These are phyloP conservation scores for Otolemur crassicaudatus DNA, from an alignment of 2,797 vertebrate species.

Conservation along the genomic window DNA sequence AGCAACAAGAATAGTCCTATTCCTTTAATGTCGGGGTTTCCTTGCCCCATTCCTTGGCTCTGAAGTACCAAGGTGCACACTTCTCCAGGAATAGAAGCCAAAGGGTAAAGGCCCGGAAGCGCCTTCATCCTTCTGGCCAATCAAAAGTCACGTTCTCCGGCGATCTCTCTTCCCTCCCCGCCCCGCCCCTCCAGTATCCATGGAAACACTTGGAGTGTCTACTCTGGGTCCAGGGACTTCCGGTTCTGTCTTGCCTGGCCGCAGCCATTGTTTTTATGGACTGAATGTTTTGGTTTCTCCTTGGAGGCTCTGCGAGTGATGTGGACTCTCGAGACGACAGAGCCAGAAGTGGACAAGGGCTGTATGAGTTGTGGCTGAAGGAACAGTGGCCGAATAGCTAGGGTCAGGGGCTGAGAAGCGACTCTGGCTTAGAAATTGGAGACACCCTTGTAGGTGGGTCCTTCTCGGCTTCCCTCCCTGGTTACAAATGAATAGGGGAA, in stretches of 20 bases:
- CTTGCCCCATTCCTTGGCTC: fast-evolving
- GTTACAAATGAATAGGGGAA: neutral
- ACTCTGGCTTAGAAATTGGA: neutral
- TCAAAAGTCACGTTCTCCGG: neutral
- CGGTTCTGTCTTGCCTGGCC: neutral
- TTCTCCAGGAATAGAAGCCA: fast-evolving
- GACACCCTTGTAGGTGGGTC: neutral
- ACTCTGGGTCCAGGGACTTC: neutral
- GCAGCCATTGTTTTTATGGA: neutral
- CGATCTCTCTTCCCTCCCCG: neutral
- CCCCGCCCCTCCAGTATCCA: slow-evolving; percentile 29
- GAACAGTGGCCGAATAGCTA: neutral
- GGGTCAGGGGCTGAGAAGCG: neutral
- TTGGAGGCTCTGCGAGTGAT: neutral
- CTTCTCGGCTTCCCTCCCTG: neutral
- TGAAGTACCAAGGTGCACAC: fast-evolving
- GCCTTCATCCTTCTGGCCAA: neutral
- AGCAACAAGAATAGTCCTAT: too few relatives aligned
- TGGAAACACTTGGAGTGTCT: neutral
- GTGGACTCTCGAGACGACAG: neutral
- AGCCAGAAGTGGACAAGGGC: neutral
- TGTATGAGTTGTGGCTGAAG: neutral
- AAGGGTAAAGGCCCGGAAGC: fast-evolving
- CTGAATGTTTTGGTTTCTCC: fast-evolving
- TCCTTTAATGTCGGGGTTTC: fast-evolving